phyloP scores from a whole-genome alignment of 2,113 vertebrate genomes.

The Globicephala melas region DNA sequence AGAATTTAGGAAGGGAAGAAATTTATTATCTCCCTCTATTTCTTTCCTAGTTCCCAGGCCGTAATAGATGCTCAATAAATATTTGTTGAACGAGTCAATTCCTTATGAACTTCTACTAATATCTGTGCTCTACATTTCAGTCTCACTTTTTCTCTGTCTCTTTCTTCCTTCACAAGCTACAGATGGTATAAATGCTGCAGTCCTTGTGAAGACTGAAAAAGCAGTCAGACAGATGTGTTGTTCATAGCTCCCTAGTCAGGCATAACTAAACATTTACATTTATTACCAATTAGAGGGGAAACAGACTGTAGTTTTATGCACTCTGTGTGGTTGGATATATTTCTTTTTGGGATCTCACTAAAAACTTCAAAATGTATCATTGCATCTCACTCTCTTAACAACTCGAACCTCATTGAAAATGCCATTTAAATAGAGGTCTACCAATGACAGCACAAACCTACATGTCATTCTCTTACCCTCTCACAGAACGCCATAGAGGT shows the following conservation, averaged over 20 bases:
- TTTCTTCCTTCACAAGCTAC: constrained; percentile 51
- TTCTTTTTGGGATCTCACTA: constrained; percentile 78
- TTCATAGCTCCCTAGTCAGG: constrained; percentile 86
- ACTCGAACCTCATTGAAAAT: constrained; percentile 41
- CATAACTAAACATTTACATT: constrained; percentile 90
- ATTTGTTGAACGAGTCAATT: constrained; percentile 50
- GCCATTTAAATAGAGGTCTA: constrained; percentile 31
- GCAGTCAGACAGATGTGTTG: constrained; percentile 85
- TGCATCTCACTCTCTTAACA: constrained; percentile 32
- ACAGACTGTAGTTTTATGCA: constrained; percentile 87
- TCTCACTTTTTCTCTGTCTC: background rate
- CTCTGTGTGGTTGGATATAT: constrained; percentile 79
- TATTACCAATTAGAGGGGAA: constrained; percentile 88
- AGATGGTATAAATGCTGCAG: constrained; percentile 78
- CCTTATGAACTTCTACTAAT: background rate
- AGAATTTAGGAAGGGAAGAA: background rate
- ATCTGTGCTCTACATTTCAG: background rate
- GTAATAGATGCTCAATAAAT: constrained; percentile 48
- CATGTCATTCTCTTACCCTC: background rate
- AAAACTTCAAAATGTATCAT: constrained; percentile 66
- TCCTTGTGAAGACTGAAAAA: constrained; percentile 76
- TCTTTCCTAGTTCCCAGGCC: background rate
- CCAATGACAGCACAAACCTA: background rate
- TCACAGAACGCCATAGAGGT: background rate
- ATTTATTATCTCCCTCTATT: background rate